Base-by-base conservation (phyloP, 2,797 vertebrate species). In the Sebastes nivosus region DNA sequence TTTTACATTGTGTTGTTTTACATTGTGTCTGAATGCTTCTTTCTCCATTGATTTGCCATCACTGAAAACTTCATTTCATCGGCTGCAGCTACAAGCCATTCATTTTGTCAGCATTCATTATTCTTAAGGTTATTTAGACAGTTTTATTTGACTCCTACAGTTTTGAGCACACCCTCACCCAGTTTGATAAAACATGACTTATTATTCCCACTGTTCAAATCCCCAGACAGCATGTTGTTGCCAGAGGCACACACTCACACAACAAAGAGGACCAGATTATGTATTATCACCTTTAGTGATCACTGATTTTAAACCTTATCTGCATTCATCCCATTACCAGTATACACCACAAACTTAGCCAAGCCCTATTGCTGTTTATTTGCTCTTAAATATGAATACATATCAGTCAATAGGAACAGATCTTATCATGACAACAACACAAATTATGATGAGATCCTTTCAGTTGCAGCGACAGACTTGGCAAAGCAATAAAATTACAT, bases 171-270 rank as follows among this genome's bases (percentile, higher is more conserved):
- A 9, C n/a, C 55, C 24, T 54, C 46, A 60, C 34, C 42, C 18
- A 0, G 7, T 57, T 67, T 81, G 81, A 87, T 75, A 58, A 86
- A 25, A 52, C 14, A 50, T 46, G 22, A 58, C 3, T 20, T 29
- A 50, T 42, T 67, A 68, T 80, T 88, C 82, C 81, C 72, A 67
- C 13, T 1, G 52, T 63, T 77, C n/a, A 79, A 83, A 74, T 87
- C 79, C 85, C 79, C 27, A 50, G 57, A 55, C 2, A 29, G 22
- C 12, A 13, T 0, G n/a, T 55, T 82, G 81, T 83, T 85, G 32
- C 52, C 34, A 50, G n/a, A 80, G 72, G 10, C 22, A 54, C 68
- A 55, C 32, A 16, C 25, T 34, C 18, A 18, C 50, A 73, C 22
- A 66, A 60, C 60, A 76, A 72, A 72, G 72, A 64, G 1, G 0